Base-by-base conservation (phyloP, 2,113 vertebrate genomes). In the Rhinopomastus cyanomelas region DNA sequence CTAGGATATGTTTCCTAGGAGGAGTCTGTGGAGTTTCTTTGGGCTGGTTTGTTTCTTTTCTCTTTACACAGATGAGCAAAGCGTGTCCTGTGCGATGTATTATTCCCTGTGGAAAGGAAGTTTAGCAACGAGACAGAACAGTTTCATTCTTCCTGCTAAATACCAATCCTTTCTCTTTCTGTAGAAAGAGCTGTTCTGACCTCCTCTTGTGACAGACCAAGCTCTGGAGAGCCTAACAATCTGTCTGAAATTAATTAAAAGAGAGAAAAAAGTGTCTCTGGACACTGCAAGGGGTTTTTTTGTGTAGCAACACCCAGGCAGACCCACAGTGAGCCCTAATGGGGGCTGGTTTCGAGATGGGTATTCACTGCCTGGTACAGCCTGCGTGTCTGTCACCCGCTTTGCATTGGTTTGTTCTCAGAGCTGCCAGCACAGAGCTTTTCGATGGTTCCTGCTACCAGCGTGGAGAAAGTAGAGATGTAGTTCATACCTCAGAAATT, bases 241-340 rank as follows among this genome's bases (percentile, higher is more conserved):
- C 34, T 51, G 11, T 57, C 59, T 46, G 61, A 75, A 85, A 52
- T 11, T 0, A 67, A 75, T 60, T 74, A 27, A 61, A 69, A 21
- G 0, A 0, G 21, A 12, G 3, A 8, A 30, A 26, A 1, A 11
- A 9, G 5, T 5, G 39, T 5, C 17, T 61, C 7, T 22, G 1
- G 7, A 11, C 65, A 15, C 34, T 21, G 32, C 13, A 22, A 42
- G 8, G 36, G 20, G 4, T 19, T 71, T 91, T 64, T 48, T 30
- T 69, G 6, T 42, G 14, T 68, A 62, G 6, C 57, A 76, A 32
- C 8, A 34, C 8, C 8, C 22, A 67, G 29, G n/a, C 25, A 48
- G 44, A 29, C 21, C 23, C 37, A 1, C 9, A 14, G 30, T n/a
- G n/a, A n/a, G n/a, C n/a, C n/a, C 51, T 82, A 68, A 52, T 30